Evolutionary conservation across 2,113 vertebrate genomes (phyloP).

Genomic region (Lipophrys pholis): DNA sequence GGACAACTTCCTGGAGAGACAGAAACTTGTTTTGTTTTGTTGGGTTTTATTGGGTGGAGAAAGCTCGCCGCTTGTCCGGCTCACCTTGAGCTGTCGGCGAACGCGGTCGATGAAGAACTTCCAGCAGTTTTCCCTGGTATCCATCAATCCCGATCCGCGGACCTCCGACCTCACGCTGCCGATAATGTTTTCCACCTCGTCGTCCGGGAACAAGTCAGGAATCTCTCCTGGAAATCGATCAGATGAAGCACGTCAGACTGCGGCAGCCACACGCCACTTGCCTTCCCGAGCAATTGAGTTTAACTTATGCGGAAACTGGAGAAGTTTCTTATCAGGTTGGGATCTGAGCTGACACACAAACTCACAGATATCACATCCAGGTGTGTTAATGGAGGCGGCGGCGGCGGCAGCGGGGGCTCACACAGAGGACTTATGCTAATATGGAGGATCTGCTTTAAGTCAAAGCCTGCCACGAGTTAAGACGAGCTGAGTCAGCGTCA

Average conservation of each 20-base stretch:
- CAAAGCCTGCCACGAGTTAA: conserved; percentile 16
- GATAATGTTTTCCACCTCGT: conserved; percentile 93
- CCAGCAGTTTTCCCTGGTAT: conserved; percentile 94
- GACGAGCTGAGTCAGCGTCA: conserved; percentile 8
- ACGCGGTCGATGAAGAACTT: conserved; percentile 94
- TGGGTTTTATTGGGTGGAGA: no score
- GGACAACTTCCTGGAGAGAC: conserved; percentile 20
- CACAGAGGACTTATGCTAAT: conserved; percentile 45
- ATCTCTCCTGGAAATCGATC: conserved; percentile 89
- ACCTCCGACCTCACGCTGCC: conserved; percentile 89
- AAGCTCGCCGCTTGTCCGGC: background rate
- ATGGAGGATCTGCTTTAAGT: conserved; percentile 20
- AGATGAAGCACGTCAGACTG: conserved; percentile 15
- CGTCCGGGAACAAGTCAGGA: conserved; percentile 92
- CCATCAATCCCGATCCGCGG: conserved; percentile 86
- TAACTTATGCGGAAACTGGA: background rate
- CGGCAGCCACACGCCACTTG: background rate
- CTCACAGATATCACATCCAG: conserved; percentile 23
- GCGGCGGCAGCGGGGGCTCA: conserved; percentile 40
- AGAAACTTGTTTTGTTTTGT: background rate
- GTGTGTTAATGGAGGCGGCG: conserved; percentile 38
- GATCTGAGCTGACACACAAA: conserved; percentile 40
- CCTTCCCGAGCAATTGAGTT: background rate
- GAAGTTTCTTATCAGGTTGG: conserved; percentile 33
- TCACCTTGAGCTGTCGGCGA: conserved; percentile 91